Percentiles rank a stretch among this genome's conserved stretches.
These are phyloP conservation scores for Syngnathus scovelli DNA, from an alignment of 2,113 vertebrate species.

Conservation along the genomic window DNA sequence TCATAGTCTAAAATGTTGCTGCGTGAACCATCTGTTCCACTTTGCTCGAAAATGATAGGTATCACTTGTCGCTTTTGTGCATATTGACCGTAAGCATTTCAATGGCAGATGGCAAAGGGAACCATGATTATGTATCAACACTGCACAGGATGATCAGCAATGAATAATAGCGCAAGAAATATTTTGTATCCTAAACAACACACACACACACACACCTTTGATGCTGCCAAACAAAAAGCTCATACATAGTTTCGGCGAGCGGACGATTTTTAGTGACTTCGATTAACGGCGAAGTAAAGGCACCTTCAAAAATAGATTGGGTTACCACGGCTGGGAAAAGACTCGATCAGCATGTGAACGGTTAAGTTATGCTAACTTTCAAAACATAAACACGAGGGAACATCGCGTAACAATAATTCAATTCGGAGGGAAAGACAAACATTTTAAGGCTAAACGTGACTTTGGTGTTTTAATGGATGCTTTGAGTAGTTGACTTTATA, in stretches of 20 bases:
- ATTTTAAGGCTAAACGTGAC: not conserved
- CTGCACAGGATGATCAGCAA: not conserved
- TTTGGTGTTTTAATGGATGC: not conserved
- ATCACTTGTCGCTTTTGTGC: not conserved
- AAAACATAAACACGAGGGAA: constrained; percentile 3
- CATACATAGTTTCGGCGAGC: not conserved
- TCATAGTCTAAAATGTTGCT: not conserved
- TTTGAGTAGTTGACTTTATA: not conserved
- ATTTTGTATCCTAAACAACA: not conserved
- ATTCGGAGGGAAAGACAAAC: not conserved
- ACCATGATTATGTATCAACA: not conserved
- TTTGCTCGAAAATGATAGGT: not conserved
- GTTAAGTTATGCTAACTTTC: constrained; percentile 25
- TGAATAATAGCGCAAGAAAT: not conserved
- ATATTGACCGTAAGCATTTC: not conserved
- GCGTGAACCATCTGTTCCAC: not conserved
- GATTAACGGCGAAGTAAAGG: not conserved
- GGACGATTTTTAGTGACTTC: too few species aligned
- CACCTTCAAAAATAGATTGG: not conserved
- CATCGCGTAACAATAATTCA: not conserved
- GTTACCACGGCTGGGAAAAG: not conserved
- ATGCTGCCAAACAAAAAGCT: not conserved
- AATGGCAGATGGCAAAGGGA: not conserved
- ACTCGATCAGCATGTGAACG: not conserved
- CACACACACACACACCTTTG: too few species aligned